phyloP scores from a whole-genome alignment of 2,888 invertebrate species.

The Agrochola litura region DNA sequence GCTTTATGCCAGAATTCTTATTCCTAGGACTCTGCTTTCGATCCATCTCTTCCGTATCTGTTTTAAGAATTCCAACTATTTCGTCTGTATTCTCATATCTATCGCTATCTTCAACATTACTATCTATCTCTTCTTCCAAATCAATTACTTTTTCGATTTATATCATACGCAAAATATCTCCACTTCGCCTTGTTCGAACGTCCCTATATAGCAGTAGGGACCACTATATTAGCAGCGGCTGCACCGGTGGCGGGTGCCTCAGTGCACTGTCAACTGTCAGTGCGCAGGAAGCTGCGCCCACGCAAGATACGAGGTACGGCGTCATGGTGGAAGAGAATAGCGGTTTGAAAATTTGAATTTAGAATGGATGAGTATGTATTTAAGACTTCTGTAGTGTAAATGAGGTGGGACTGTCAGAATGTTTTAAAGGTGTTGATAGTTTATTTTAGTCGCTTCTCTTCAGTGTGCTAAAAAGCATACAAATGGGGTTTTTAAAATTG shows the following conservation, averaged over 20 bases:
- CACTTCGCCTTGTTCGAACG: slow-evolving; percentile 42
- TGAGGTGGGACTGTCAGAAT: background rate
- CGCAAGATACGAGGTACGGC: slow-evolving; percentile 67
- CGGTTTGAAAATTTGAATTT: slow-evolving; percentile 24
- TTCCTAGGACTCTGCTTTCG: background rate
- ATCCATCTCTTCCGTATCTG: background rate
- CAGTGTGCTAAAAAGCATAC: background rate
- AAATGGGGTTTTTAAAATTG: background rate
- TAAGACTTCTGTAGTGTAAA: background rate
- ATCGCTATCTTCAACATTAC: background rate
- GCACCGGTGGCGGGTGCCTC: slow-evolving; percentile 69
- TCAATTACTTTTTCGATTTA: slow-evolving; percentile 33
- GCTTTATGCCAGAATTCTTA: background rate
- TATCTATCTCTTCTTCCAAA: background rate
- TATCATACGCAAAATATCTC: slow-evolving; percentile 37
- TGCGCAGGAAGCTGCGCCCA: slow-evolving; percentile 74
- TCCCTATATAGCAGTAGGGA: slow-evolving; percentile 67
- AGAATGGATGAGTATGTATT: background rate
- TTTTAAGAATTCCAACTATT: background rate
- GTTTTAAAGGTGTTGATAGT: background rate
- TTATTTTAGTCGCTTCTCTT: background rate
- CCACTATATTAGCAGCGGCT: slow-evolving; percentile 66
- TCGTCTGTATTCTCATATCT: background rate
- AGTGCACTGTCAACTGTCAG: slow-evolving; percentile 74
- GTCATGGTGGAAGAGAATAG: slow-evolving; percentile 50